These are phyloP conservation scores for Felis catus DNA, from an alignment of 2,113 vertebrate genomes.

Conservation along the genomic window DNA sequence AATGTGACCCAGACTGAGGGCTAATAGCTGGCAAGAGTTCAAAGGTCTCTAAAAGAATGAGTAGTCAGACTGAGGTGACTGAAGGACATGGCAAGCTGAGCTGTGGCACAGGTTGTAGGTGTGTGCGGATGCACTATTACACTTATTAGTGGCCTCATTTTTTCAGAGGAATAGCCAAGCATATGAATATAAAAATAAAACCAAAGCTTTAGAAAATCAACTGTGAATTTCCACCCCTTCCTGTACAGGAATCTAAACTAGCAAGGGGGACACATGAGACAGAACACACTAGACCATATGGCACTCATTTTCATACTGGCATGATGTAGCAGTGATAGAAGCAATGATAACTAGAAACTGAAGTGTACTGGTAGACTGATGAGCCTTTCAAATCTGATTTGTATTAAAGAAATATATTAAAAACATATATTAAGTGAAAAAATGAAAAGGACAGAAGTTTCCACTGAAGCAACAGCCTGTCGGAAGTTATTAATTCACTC, in stretches of 20 bases:
- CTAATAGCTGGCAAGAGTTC: neutral
- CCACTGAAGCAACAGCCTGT: neutral
- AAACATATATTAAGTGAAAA: neutral
- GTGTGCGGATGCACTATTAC: neutral
- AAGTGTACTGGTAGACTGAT: neutral
- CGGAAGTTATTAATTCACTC: neutral
- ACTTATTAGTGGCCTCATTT: neutral
- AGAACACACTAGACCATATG: neutral
- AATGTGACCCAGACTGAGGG: neutral
- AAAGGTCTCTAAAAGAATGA: neutral
- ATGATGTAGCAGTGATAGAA: neutral
- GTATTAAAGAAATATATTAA: neutral
- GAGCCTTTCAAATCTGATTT: neutral
- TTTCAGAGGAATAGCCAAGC: neutral
- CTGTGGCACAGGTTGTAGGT: neutral
- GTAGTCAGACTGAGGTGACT: neutral
- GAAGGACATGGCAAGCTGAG: neutral
- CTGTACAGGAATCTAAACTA: slow-evolving; percentile 15
- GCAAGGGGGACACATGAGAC: neutral
- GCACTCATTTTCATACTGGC: neutral
- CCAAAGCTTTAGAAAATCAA: slow-evolving; percentile 19
- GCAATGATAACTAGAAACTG: neutral
- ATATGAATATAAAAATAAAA: slow-evolving; percentile 14
- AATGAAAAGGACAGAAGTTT: neutral
- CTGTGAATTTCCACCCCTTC: neutral